Percentiles rank a stretch among this genome's conserved stretches.
Conservation (phyloP, 2,888 invertebrate species). For the Caenorhabditis plicata region DNA sequence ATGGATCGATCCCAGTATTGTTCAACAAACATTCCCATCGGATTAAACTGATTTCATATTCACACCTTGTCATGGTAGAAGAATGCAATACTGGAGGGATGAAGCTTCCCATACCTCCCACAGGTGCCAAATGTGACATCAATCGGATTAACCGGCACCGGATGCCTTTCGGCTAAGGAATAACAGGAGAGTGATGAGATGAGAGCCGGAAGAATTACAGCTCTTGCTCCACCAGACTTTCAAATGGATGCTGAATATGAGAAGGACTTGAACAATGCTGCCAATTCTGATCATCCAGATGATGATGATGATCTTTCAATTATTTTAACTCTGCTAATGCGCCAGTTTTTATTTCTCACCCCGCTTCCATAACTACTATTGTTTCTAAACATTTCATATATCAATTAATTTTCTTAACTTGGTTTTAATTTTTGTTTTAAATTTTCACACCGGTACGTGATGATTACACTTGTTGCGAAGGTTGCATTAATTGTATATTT, state of each 20-base stretch:
- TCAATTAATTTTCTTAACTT: constrained; percentile 31
- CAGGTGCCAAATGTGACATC: too few species aligned
- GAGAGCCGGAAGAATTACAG: too few species aligned
- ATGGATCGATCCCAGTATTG: too few species aligned
- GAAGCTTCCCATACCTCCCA: too few species aligned
- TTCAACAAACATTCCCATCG: too few species aligned
- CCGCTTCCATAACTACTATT: constrained; percentile 24
- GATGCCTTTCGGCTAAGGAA: too few species aligned
- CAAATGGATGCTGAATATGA: constrained; percentile 94
- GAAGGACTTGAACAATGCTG: constrained; percentile 90
- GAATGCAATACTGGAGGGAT: too few species aligned
- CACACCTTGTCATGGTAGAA: too few species aligned
- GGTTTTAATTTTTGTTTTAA: not conserved
- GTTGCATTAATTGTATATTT: constrained; percentile 29
- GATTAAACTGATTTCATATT: too few species aligned
- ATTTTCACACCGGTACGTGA: constrained; percentile 15
- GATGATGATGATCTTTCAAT: constrained; percentile 80
- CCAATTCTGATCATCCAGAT: constrained; percentile 92
- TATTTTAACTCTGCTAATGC: constrained; percentile 30
- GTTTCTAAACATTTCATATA: constrained; percentile 40
- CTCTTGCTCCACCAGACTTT: constrained; percentile 94
- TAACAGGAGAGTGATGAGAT: too few species aligned
- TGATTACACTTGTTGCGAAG: constrained; percentile 6
- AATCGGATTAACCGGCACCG: too few species aligned
- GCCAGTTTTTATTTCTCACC: constrained; percentile 2